Base-by-base conservation (phyloP, 1,140 invertebrate genomes). In the Leucophenga varia region DNA sequence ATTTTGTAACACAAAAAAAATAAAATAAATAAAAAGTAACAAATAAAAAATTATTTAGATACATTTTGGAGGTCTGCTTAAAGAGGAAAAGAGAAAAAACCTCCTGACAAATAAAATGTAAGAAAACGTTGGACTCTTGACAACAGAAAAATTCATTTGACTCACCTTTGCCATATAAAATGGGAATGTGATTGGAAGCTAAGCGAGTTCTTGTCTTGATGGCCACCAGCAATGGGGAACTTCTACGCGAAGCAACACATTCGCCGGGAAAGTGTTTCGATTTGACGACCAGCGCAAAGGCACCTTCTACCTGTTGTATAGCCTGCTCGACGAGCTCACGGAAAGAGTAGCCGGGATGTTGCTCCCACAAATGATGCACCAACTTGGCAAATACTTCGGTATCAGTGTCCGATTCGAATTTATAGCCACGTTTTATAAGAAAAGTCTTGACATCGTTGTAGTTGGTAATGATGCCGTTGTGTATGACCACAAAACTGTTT, bases 401-500 rank as follows among this genome's bases (percentile, higher is more conserved):
- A 71, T 99, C 97, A 17, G 97, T 93, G 52, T 99, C 96, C 22
- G 95, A 98, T 79, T 98, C 96, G 79, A 99, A 99, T 20, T 77
- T 74, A 77, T 89, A 90, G 7, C 95, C 95, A 73, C 94, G 93
- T 55, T 91, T 89, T 54, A 86, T 79, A 53, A 99, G 80, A 74
- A 98, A 94, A 30, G 88, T 86, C 76, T 98, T 98, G 10, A 99
- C 86, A 78, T 98, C 96, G 72, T 98, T 98, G 79, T 98, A 99
- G 79, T 99, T 99, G 34, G 96, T 99, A 47, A 99, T 89, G 65
- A 99, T 99, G 37, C 90, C 97, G 82, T 99, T 99, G 76, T 99
- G 97, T 12, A 99, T 95, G 28, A 98, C 92, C 40, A 98, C 86
- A 76, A 99, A 99, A 41, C 89, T 84, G 61, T 97, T 91, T 9